A percentile compares a stretch with the other conserved stretches of the same genome.
phyloP scores from a whole-genome alignment of 2,888 invertebrate genomes.

The Trimorus sp. region DNA sequence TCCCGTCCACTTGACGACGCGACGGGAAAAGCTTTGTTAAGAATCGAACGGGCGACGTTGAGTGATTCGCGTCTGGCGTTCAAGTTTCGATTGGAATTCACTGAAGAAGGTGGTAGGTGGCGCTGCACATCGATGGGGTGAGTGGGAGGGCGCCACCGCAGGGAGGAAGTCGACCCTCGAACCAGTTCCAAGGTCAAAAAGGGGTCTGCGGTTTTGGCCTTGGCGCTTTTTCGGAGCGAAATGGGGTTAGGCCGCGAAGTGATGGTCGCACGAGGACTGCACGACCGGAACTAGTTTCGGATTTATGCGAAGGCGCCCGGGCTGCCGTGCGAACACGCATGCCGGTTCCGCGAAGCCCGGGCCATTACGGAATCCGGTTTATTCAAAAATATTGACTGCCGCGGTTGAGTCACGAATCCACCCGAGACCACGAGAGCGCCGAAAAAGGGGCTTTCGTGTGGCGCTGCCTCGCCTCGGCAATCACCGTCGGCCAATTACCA shows the following conservation, averaged over 20 bases:
- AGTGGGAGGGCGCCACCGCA: no score
- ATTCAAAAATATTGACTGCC: conserved; percentile 65
- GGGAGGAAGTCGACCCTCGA: no score
- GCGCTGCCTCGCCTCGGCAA: conserved; percentile 34
- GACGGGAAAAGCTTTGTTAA: conserved; percentile 35
- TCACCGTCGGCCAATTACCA: conserved; percentile 50
- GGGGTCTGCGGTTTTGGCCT: no score
- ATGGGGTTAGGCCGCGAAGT: no score
- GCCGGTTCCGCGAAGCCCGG: conserved; percentile 52
- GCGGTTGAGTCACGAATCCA: conserved; percentile 63
- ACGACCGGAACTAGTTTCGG: conserved; percentile 61
- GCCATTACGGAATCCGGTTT: conserved; percentile 64
- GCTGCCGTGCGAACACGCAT: conserved; percentile 52
- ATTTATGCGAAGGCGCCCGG: conserved; percentile 50
- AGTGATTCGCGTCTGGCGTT: not conserved
- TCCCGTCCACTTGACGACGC: conserved; percentile 34
- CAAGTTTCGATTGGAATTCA: no score
- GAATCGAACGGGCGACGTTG: not conserved
- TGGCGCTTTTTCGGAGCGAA: no score
- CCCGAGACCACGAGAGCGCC: conserved; percentile 5
- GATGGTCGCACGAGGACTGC: conserved; percentile 44
- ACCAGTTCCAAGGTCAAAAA: no score
- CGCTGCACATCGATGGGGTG: no score
- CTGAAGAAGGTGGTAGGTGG: no score
- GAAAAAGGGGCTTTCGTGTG: conserved; percentile 42